phyloP scores from a whole-genome alignment of 2,113 vertebrate species.

The Ciconia stormi region DNA sequence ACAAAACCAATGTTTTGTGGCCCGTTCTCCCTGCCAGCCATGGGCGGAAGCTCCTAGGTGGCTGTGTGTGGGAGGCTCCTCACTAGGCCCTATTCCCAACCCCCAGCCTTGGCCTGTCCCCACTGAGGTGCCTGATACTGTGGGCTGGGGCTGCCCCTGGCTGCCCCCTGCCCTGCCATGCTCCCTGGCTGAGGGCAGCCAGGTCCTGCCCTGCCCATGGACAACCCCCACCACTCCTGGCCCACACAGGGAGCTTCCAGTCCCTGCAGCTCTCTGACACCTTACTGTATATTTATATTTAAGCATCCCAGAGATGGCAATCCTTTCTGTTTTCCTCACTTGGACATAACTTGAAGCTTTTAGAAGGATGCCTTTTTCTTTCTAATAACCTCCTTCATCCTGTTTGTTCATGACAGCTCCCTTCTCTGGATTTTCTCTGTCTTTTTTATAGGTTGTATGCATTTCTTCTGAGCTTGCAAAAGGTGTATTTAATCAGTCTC shows the following conservation, averaged over 20 bases:
- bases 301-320: neutral
- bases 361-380: neutral
- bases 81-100: neutral
- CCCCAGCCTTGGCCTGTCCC: neutral
- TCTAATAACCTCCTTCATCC: neutral
- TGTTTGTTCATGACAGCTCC: neutral
- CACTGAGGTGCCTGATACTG: neutral
- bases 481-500: slow-evolving; percentile 5
- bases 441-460: neutral
- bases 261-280: neutral
- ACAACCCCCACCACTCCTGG: neutral
- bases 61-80: neutral
- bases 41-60: neutral
- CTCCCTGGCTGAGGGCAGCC: neutral
- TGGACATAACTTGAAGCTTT: neutral
- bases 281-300: neutral
- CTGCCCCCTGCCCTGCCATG: neutral
- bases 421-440: neutral
- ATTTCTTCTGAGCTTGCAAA: slow-evolving; percentile 24
- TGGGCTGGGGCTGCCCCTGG: neutral
- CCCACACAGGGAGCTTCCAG: neutral
- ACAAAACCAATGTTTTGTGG: neutral
- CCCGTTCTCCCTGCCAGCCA: neutral
- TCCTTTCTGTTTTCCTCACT: neutral
- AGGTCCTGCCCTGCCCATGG: neutral